Conservation (phyloP, 2,888 invertebrate species). For the Limenitis camilla region DNA sequence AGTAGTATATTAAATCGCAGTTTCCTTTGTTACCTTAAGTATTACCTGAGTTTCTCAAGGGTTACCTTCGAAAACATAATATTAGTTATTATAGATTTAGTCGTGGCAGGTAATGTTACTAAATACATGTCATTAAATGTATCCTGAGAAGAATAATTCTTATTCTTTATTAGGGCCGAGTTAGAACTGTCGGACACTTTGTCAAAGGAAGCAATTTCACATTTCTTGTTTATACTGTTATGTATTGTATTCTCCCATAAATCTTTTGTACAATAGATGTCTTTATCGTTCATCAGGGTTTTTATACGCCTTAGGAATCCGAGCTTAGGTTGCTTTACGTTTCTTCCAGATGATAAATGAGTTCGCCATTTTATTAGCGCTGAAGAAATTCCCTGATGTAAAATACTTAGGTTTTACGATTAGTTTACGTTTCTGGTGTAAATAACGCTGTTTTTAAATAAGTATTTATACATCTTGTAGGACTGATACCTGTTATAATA, state of each 20-base stretch:
- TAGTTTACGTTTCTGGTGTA: not conserved
- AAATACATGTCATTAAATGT: too few species aligned
- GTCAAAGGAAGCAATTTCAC: constrained; percentile 33
- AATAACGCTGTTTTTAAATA: too few species aligned
- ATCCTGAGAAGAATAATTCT: too few species aligned
- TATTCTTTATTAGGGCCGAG: constrained; percentile 39
- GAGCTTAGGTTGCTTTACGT: constrained; percentile 28
- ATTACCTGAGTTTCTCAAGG: too few species aligned
- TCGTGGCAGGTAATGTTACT: too few species aligned
- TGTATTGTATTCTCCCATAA: constrained; percentile 45
- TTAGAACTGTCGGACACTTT: constrained; percentile 39
- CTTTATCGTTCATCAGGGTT: constrained; percentile 36
- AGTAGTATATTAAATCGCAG: too few species aligned
- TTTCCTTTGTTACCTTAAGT: too few species aligned
- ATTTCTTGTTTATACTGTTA: constrained; percentile 43
- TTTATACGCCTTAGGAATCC: constrained; percentile 34
- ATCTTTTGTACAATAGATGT: constrained; percentile 43
- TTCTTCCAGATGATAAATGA: constrained; percentile 29
- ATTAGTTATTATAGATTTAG: too few species aligned
- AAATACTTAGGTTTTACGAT: not conserved
- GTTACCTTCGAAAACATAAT: too few species aligned
- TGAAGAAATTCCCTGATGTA: constrained; percentile 13
- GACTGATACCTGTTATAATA: too few species aligned
- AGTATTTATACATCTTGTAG: too few species aligned
- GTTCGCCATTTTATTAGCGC: constrained; percentile 22